phyloP scores from a whole-genome alignment of 1,140 invertebrate genomes.

The Drosophila aff. region DNA sequence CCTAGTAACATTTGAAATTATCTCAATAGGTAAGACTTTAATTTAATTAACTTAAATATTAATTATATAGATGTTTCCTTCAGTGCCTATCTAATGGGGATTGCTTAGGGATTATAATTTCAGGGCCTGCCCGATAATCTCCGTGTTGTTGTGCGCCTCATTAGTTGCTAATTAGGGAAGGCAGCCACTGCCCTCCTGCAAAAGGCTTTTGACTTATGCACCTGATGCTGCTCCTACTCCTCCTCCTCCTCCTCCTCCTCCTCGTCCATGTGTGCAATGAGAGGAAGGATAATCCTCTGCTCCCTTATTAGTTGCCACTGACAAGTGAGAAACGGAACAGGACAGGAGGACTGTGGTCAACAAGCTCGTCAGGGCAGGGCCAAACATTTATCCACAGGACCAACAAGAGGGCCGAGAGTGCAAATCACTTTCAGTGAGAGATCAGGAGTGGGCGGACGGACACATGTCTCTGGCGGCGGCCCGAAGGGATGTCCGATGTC shows the following conservation, averaged over 20 bases:
- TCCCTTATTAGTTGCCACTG: constrained; percentile 20
- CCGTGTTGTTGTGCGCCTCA: constrained; percentile 21
- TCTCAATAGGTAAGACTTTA: too few species aligned
- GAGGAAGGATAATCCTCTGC: constrained; percentile 10
- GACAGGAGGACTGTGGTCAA: not conserved
- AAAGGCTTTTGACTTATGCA: constrained; percentile 25
- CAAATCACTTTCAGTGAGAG: constrained; percentile 32
- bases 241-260: not conserved
- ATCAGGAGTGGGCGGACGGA: constrained; percentile 9
- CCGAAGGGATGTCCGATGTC: not conserved
- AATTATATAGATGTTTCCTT: not conserved
- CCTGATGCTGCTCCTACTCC: constrained; percentile 17
- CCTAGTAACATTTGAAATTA: not conserved
- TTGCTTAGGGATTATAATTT: constrained; percentile 9
- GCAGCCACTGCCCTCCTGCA: not conserved
- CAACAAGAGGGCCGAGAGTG: constrained; percentile 15
- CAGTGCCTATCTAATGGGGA: constrained; percentile 12
- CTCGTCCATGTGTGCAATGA: not conserved
- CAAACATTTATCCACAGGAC: constrained; percentile 39
- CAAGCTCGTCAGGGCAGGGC: constrained; percentile 29
- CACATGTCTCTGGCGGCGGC: constrained; percentile 6
- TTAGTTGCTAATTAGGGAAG: constrained; percentile 44
- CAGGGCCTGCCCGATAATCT: constrained; percentile 23
- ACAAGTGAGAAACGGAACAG: not conserved
- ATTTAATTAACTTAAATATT: too few species aligned